These are phyloP conservation scores for Cyphomyrus discorhynchus DNA, from an alignment of 2,113 vertebrate genomes.

Conservation along the genomic window DNA sequence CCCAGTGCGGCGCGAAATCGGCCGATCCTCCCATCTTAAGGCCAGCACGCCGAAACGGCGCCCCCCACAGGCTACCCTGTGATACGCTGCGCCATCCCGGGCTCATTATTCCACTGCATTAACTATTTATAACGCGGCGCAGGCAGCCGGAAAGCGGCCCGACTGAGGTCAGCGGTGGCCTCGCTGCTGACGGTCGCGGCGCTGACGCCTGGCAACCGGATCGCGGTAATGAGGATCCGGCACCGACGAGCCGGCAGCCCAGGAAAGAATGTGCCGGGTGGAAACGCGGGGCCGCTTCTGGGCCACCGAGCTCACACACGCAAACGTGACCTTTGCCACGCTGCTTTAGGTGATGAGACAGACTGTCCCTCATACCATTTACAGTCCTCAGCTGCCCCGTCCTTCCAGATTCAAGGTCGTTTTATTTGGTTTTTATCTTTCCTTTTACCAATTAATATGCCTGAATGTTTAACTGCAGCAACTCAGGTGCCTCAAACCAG, in stretches of 20 bases:
- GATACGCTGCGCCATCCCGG: background rate
- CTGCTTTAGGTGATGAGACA: background rate
- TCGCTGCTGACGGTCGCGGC: background rate
- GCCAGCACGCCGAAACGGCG: background rate
- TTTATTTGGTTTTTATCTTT: background rate
- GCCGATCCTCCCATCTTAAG: background rate
- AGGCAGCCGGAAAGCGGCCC: background rate
- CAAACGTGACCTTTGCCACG: background rate
- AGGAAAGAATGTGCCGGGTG: background rate
- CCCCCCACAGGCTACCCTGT: background rate
- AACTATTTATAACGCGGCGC: background rate
- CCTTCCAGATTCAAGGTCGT: background rate
- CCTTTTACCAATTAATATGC: background rate
- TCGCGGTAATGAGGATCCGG: constrained; percentile 19
- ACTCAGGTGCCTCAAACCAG: background rate
- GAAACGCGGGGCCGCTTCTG: background rate
- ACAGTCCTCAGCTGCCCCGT: background rate
- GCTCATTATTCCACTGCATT: background rate
- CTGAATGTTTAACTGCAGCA: background rate
- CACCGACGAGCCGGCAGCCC: background rate
- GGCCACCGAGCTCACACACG: background rate
- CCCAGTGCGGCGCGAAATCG: background rate
- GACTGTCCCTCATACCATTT: background rate
- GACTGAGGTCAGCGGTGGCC: background rate
- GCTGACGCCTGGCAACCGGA: constrained; percentile 18